phyloP scores from a whole-genome alignment of 2,113 vertebrate species.

The Oryzias curvinotus region DNA sequence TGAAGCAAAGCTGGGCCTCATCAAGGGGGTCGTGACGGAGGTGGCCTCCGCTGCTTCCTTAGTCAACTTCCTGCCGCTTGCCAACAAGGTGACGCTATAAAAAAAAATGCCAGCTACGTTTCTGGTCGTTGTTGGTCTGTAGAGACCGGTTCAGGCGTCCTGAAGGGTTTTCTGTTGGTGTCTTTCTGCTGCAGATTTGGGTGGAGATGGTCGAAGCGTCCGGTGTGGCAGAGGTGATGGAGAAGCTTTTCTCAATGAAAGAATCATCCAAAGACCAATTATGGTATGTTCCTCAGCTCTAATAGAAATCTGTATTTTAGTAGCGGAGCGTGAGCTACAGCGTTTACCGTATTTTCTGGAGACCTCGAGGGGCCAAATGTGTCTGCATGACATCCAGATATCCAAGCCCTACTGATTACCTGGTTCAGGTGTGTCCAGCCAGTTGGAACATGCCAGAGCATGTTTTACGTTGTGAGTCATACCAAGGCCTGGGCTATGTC shows the following conservation, averaged over 20 bases:
- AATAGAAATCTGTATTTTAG: no score
- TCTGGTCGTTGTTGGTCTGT: not conserved
- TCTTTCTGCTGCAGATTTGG: constrained; percentile 29
- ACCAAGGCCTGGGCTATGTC: no score
- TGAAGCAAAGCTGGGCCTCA: fast-evolving
- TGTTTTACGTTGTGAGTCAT: no score
- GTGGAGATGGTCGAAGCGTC: constrained; percentile 33
- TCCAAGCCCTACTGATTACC: no score
- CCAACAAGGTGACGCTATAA: constrained; percentile 37
- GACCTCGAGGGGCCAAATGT: no score
- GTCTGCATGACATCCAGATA: no score
- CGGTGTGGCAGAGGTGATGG: constrained; percentile 9
- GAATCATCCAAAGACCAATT: fast-evolving
- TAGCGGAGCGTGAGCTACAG: no score
- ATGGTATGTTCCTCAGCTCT: constrained; percentile 1
- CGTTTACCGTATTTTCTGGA: no score
- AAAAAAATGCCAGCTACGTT: no score
- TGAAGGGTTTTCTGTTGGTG: not conserved
- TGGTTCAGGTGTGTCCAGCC: no score
- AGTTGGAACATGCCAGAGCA: no score
- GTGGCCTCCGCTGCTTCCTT: constrained; percentile 6
- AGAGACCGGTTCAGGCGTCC: not conserved
- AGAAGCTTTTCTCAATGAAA: fast-evolving
- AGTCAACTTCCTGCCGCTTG: constrained; percentile 40
- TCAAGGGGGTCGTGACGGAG: not conserved